phyloP scores from a whole-genome alignment of 2,888 invertebrate species.

The Nasonovia ribisnigri region DNA sequence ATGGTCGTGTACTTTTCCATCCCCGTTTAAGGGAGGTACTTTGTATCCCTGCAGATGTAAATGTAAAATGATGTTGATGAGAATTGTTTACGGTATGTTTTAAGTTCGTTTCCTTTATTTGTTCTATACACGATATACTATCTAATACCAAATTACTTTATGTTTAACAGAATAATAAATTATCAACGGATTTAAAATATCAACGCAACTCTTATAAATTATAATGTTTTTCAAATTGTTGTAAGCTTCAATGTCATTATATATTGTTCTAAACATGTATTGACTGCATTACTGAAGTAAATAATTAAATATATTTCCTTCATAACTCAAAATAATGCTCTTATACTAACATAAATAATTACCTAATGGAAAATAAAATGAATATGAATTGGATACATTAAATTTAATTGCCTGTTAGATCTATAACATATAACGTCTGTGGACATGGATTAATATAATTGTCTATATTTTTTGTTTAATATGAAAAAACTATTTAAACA shows the following conservation, averaged over 20 bases:
- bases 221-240: not conserved
- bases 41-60: not conserved
- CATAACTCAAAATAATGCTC: not conserved
- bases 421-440: not conserved
- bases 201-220: not conserved
- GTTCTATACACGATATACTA: not conserved
- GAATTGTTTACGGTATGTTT: not conserved
- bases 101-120: not conserved
- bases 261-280: not conserved
- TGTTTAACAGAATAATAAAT: not conserved
- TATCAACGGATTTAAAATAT: not conserved
- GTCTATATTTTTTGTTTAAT: not conserved
- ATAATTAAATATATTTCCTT: not conserved
- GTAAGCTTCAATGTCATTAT: not conserved
- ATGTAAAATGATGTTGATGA: not conserved
- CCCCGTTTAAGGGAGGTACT: too few relatives aligned
- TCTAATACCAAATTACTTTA: not conserved
- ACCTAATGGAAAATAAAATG: conserved; percentile 19
- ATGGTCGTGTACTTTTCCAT: not conserved
- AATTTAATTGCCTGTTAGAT: not conserved
- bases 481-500: too few relatives aligned
- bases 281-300: not conserved
- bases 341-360: conserved; percentile 31
- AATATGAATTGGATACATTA: not conserved
- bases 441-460: not conserved